Conservation (phyloP, 2,113 vertebrate genomes). For the Collichthys lucidus region DNA sequence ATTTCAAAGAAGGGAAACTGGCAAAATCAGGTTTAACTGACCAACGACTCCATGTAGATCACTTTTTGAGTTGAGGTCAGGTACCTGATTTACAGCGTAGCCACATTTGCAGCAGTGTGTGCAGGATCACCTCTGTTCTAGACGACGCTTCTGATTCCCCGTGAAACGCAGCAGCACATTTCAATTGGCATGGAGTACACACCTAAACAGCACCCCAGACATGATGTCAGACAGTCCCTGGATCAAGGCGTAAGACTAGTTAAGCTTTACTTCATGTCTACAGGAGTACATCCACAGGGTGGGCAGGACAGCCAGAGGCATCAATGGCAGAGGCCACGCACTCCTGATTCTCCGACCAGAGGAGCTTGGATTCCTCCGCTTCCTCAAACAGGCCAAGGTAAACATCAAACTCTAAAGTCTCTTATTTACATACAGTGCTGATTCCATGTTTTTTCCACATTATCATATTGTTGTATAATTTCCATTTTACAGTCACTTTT, state of each 20-base stretch:
- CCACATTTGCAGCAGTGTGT: no score
- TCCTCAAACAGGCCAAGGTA: constrained; percentile 97
- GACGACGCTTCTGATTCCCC: no score
- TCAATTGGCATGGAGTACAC: no score
- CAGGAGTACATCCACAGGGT: constrained; percentile 99
- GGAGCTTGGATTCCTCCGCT: constrained; percentile 96
- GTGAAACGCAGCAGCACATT: no score
- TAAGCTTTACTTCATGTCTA: neutral
- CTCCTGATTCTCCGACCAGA: constrained; percentile 95
- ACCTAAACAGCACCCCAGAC: no score
- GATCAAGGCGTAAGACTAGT: neutral
- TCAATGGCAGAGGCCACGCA: constrained; percentile 93
- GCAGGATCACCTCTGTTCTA: no score
- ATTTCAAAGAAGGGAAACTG: no score
- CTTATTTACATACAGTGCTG: neutral
- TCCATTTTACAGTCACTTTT: neutral
- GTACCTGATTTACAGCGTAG: neutral
- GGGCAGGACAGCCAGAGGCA: constrained; percentile 94
- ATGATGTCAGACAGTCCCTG: no score
- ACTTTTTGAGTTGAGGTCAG: no score
- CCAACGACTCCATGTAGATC: neutral
- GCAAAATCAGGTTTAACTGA: no score
- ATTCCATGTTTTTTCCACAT: neutral
- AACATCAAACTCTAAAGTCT: neutral
- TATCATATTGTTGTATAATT: neutral